phyloP scores from a whole-genome alignment of 1,140 invertebrate genomes.

The Bathynomus jamesi region DNA sequence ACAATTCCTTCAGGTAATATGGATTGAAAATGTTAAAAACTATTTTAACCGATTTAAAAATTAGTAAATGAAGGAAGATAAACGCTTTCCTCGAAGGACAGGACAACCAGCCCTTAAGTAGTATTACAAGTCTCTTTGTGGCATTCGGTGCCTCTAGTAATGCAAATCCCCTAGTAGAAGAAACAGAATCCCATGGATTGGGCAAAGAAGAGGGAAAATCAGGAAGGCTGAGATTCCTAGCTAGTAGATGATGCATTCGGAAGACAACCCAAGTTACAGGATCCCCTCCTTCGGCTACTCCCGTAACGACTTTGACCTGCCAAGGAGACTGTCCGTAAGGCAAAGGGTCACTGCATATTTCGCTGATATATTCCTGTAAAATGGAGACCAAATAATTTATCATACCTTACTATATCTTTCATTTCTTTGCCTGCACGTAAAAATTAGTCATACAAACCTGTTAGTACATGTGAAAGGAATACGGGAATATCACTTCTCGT shows the following conservation, averaged over 20 bases:
- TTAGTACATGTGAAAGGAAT: no score
- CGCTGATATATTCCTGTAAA: conserved; percentile 13
- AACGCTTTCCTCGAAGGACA: neutral
- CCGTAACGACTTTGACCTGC: conserved; percentile 7
- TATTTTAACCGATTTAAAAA: neutral
- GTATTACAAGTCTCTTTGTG: neutral
- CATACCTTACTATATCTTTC: no score
- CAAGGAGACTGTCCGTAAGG: neutral
- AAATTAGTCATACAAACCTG: no score
- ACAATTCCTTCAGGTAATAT: neutral
- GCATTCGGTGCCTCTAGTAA: neutral
- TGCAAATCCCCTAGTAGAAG: neutral
- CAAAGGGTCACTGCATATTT: neutral
- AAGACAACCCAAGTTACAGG: conserved; percentile 9
- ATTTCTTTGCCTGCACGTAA: no score
- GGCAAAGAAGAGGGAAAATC: neutral
- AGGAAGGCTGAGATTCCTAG: neutral
- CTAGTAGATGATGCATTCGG: conserved; percentile 3
- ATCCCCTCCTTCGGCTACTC: neutral
- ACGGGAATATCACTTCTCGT: no score
- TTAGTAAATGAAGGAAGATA: neutral
- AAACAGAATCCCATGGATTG: neutral
- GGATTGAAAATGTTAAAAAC: neutral
- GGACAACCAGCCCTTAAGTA: neutral
- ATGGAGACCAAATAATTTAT: no score